Evolutionary conservation across 2,797 vertebrate species (phyloP).

Genomic region (Sylvia borin): DNA sequence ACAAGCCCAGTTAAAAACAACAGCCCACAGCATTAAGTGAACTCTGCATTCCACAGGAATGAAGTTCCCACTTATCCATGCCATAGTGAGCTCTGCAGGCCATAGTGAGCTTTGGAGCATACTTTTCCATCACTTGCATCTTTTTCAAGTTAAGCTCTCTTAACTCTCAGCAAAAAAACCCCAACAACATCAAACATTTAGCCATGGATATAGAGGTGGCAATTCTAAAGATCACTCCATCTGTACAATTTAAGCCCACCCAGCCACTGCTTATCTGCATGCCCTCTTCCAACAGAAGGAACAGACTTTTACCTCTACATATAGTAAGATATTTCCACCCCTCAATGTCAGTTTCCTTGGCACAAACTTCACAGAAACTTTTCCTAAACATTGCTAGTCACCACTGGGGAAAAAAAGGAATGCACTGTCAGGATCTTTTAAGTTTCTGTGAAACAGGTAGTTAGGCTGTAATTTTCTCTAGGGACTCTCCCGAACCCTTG

Average conservation of each 20-base stretch:
- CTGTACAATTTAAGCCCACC: not conserved
- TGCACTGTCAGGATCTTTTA: not conserved
- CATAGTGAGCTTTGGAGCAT: not conserved
- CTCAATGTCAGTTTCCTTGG: not conserved
- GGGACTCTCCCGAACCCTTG: rapidly evolving
- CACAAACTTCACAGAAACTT: not conserved
- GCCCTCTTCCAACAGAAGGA: not conserved
- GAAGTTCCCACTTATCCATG: not conserved
- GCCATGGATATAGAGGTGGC: not conserved
- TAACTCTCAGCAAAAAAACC: not conserved
- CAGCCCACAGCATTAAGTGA: not conserved
- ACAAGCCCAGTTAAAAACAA: not conserved
- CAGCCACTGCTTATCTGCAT: not conserved
- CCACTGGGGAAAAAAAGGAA: not conserved
- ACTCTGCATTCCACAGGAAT: not conserved
- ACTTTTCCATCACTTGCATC: not conserved
- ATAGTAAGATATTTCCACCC: not conserved
- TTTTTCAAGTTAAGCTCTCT: not conserved
- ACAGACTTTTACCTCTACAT: not conserved
- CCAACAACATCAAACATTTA: not conserved
- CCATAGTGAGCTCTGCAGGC: not conserved
- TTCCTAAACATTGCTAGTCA: not conserved
- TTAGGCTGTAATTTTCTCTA: not conserved
- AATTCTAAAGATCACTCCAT: not conserved
- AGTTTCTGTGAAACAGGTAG: not conserved